phyloP scores from a whole-genome alignment of 2,113 vertebrate species.

The Syngnathus typhle region DNA sequence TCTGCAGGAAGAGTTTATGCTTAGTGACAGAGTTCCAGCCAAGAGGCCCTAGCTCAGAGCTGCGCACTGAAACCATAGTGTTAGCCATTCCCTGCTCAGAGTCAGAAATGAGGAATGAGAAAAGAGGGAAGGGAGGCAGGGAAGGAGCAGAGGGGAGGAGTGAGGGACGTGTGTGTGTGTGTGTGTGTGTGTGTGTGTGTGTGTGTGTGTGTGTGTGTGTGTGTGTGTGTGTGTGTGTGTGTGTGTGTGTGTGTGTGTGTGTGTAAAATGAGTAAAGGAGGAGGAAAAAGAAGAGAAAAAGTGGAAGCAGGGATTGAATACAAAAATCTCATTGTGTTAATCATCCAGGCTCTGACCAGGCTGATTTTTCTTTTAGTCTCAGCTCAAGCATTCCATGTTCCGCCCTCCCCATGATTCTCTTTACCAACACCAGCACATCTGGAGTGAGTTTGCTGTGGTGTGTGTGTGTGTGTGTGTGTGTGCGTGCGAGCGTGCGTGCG shows the following conservation, averaged over 20 bases:
- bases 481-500: neutral
- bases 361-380: conserved; percentile 13
- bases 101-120: conserved; percentile 39
- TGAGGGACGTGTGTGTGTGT: conserved; percentile 22
- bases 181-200: conserved; percentile 22
- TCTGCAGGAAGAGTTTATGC: conserved; percentile 66
- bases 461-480: neutral
- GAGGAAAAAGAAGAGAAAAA: conserved; percentile 30
- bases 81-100: conserved; percentile 58
- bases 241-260: conserved; percentile 18
- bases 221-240: conserved; percentile 17
- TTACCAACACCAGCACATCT: conserved; percentile 57
- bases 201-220: conserved; percentile 20
- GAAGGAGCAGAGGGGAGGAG: conserved; percentile 39
- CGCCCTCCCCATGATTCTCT: neutral
- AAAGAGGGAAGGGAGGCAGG: conserved; percentile 12
- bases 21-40: conserved; percentile 65
- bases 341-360: conserved; percentile 20
- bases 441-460: conserved; percentile 44
- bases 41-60: conserved; percentile 54
- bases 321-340: conserved; percentile 46
- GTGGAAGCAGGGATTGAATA: conserved; percentile 31
- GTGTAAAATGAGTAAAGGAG: conserved; percentile 18
- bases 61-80: conserved; percentile 62
- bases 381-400: neutral